These are phyloP conservation scores for Caenorhabditis sp. DNA, from an alignment of 2,888 invertebrate genomes.

Conservation along the genomic window DNA sequence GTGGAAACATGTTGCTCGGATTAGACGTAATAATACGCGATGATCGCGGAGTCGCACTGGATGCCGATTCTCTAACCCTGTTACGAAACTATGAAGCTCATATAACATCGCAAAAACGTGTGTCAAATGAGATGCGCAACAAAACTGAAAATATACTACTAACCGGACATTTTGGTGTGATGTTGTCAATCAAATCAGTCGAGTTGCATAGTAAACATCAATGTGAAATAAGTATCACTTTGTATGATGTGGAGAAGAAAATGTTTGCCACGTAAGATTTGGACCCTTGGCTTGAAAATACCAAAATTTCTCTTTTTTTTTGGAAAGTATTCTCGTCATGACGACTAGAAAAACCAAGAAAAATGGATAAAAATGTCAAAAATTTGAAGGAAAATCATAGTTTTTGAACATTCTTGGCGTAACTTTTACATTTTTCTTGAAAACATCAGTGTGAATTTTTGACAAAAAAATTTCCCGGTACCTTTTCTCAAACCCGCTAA, in stretches of 20 bases:
- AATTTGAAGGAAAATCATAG: too few species aligned
- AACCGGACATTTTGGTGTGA: conserved; percentile 30
- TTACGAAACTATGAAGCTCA: conserved; percentile 53
- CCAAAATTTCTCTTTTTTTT: too few species aligned
- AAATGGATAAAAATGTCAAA: too few species aligned
- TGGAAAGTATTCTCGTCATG: too few species aligned
- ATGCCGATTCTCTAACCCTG: conserved; percentile 44
- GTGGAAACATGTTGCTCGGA: conserved; percentile 44
- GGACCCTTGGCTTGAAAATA: background rate
- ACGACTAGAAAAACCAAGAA: too few species aligned
- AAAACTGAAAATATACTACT: conserved; percentile 12
- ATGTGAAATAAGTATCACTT: conserved; percentile 46
- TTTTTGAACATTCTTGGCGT: too few species aligned
- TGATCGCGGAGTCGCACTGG: conserved; percentile 39
- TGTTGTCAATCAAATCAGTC: conserved; percentile 44
- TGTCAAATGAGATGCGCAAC: conserved; percentile 21
- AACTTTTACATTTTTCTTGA: too few species aligned
- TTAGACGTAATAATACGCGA: conserved; percentile 48
- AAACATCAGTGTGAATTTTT: too few species aligned
- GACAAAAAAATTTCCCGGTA: too few species aligned
- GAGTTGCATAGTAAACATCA: conserved; percentile 42
- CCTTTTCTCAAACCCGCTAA: too few species aligned
- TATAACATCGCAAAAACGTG: conserved; percentile 31
- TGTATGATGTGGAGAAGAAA: conserved; percentile 48
- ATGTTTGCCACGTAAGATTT: conserved; percentile 44